phyloP scores from a whole-genome alignment of 64 coral and sea anemone species.

The Dendrophyllia cribrosa region DNA sequence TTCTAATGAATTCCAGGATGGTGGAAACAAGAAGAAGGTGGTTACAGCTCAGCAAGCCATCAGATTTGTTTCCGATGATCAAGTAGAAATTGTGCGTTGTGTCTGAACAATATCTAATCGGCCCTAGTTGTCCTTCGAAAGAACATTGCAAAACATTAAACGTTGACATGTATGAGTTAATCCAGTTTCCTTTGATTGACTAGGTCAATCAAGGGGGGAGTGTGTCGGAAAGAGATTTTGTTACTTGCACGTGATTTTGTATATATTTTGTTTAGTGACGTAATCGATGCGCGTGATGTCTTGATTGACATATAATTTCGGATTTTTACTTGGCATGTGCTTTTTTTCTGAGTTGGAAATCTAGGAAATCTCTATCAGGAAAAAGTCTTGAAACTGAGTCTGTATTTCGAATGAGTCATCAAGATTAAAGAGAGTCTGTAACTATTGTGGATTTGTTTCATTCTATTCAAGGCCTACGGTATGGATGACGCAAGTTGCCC shows the following conservation, averaged over 20 bases:
- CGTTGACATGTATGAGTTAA: background rate
- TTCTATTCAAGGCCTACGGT: conserved; percentile 1
- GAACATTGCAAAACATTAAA: background rate
- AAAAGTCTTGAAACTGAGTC: too few relatives aligned
- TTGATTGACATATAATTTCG: too few relatives aligned
- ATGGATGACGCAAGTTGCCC: conserved; percentile 7
- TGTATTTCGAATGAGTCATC: too few relatives aligned
- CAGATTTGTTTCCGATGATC: background rate
- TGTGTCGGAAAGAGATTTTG: too few relatives aligned
- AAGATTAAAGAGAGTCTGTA: too few relatives aligned
- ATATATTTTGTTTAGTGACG: too few relatives aligned
- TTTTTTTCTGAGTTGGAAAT: too few relatives aligned
- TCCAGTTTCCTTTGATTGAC: background rate
- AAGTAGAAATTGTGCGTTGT: background rate
- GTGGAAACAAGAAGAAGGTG: background rate
- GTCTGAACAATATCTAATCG: background rate
- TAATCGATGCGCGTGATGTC: too few relatives aligned
- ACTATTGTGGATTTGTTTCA: too few relatives aligned
- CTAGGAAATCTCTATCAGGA: too few relatives aligned
- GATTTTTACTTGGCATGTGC: too few relatives aligned
- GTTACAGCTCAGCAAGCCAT: background rate
- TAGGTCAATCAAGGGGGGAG: conserved; percentile 25
- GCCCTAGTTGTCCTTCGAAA: background rate
- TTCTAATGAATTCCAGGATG: background rate
- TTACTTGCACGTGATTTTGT: too few relatives aligned